A percentile compares a stretch with the other conserved stretches of the same genome.
Conservation (phyloP, 2,797 vertebrate genomes). For the Chloroceryle amazona region DNA sequence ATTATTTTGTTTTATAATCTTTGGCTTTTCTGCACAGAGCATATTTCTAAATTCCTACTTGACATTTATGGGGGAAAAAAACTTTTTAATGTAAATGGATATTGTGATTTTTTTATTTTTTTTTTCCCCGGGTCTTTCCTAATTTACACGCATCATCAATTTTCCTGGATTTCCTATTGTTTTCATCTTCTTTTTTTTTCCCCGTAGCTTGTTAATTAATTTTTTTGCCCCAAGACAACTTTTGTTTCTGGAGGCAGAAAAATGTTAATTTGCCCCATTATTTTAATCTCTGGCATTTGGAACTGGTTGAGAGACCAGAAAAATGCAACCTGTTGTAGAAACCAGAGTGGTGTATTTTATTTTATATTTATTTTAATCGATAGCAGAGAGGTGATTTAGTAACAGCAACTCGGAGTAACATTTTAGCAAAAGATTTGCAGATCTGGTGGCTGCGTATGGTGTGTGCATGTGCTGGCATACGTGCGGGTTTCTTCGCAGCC, state of each 20-base stretch:
- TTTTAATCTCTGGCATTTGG: slow-evolving; percentile 81
- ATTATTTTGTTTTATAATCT: slow-evolving; percentile 76
- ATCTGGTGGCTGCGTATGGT: not conserved
- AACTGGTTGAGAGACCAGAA: slow-evolving; percentile 81
- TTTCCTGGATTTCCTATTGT: slow-evolving; percentile 68
- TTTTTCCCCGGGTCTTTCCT: slow-evolving; percentile 33
- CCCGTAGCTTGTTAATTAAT: slow-evolving; percentile 68
- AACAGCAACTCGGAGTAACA: slow-evolving; percentile 21
- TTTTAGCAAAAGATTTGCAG: slow-evolving; percentile 39
- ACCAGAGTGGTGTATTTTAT: slow-evolving; percentile 61
- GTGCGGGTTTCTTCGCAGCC: slow-evolving; percentile 5
- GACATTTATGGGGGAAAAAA: slow-evolving; percentile 70
- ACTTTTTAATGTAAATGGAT: slow-evolving; percentile 73
- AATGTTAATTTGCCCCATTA: slow-evolving; percentile 74
- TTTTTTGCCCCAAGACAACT: slow-evolving; percentile 43
- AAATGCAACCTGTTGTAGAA: slow-evolving; percentile 86
- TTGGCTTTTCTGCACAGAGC: slow-evolving; percentile 63
- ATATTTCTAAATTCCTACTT: slow-evolving; percentile 73
- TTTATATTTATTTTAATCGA: slow-evolving; percentile 76
- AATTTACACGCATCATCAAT: slow-evolving; percentile 65
- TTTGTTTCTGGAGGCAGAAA: slow-evolving; percentile 74
- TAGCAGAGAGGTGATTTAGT: slow-evolving; percentile 63
- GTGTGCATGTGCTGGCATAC: slow-evolving; percentile 43
- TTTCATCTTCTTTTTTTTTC: not conserved
- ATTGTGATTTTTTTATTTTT: not conserved